phyloP scores from a whole-genome alignment of 2,888 invertebrate species.

The Ernsta delagoae region DNA sequence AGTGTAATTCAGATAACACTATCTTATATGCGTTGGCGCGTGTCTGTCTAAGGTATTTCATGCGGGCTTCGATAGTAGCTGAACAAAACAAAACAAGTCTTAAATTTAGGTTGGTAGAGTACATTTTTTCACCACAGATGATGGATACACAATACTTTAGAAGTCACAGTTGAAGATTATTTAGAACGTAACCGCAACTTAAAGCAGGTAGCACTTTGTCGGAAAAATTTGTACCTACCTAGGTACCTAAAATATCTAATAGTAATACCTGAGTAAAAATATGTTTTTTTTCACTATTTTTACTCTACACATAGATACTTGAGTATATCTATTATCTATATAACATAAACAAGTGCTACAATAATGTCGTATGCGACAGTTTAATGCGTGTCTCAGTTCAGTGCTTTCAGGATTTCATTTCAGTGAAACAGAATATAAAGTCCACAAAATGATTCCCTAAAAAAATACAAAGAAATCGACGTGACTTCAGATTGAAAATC shows the following conservation, averaged over 20 bases:
- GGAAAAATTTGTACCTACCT: neutral
- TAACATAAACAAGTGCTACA: too few relatives aligned
- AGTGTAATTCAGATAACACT: constrained; percentile 72
- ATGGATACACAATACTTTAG: constrained; percentile 32
- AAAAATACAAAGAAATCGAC: too few relatives aligned
- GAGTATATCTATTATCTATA: too few relatives aligned
- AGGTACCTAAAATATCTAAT: too few relatives aligned
- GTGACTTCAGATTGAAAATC: constrained; percentile 40
- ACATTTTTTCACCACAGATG: constrained; percentile 40
- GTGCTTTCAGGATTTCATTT: too few relatives aligned
- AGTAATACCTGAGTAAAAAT: too few relatives aligned
- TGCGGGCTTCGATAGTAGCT: constrained; percentile 62
- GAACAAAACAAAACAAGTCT: constrained; percentile 37
- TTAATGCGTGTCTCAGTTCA: too few relatives aligned
- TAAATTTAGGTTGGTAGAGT: constrained; percentile 43
- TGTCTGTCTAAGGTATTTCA: constrained; percentile 57
- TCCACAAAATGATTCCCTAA: too few relatives aligned
- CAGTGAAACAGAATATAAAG: too few relatives aligned
- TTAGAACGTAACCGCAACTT: constrained; percentile 68
- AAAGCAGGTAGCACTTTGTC: constrained; percentile 32
- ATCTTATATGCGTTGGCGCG: constrained; percentile 72
- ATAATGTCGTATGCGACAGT: too few relatives aligned
- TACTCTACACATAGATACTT: too few relatives aligned
- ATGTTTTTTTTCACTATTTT: too few relatives aligned
- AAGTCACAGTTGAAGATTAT: constrained; percentile 62